A percentile compares a stretch with the other conserved stretches of the same genome.
phyloP scores from a whole-genome alignment of 2,888 invertebrate genomes.

The Drosophila subsilvestris region DNA sequence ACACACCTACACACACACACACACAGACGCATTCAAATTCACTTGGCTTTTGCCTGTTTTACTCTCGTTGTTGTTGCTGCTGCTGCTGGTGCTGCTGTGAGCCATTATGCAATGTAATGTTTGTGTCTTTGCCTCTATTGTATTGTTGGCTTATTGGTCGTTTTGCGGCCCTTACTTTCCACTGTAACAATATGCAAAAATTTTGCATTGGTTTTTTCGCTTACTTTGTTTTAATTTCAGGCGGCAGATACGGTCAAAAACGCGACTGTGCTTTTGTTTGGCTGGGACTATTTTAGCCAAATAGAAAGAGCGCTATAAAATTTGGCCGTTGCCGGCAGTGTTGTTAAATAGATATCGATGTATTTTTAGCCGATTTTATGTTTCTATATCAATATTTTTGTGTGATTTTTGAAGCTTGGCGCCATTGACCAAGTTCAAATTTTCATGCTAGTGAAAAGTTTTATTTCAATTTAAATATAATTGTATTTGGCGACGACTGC shows the following conservation, averaged over 20 bases:
- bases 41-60: constrained; percentile 47
- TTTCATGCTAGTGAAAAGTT: no score
- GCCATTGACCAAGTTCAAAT: no score
- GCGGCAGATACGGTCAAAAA: constrained; percentile 38
- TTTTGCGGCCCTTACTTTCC: constrained; percentile 1
- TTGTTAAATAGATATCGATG: no score
- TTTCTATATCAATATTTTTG: no score
- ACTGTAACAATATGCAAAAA: not conserved
- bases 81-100: constrained; percentile 48
- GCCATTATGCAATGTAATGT: constrained; percentile 66
- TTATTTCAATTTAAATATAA: no score
- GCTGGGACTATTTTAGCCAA: constrained; percentile 47
- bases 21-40: constrained; percentile 47
- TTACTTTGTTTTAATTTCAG: constrained; percentile 56
- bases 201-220: constrained; percentile 34
- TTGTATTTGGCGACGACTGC: no score
- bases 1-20: constrained; percentile 18
- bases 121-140: constrained; percentile 6
- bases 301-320: constrained; percentile 6
- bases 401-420: no score
- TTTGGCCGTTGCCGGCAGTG: constrained; percentile 5
- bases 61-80: constrained; percentile 40
- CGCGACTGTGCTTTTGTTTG: constrained; percentile 63
- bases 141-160: constrained; percentile 1
- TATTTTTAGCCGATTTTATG: not conserved